Base-by-base conservation (phyloP, 1,140 invertebrate genomes). In the Neotoxoptera formosana region DNA sequence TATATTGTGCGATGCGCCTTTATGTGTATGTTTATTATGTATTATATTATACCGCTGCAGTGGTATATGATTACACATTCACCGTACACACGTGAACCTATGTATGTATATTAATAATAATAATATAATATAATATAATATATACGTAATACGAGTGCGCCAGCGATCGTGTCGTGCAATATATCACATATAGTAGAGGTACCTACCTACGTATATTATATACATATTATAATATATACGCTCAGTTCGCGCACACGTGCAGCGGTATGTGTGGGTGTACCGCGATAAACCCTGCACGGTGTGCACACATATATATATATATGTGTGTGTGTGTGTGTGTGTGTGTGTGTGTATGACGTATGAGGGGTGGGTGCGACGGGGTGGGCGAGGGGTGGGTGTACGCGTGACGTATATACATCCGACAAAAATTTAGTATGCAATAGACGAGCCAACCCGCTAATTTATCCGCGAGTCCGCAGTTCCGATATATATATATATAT, bases 371-470 rank as follows among this genome's bases (percentile, higher is more conserved):
- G n/a, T n/a, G n/a, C n/a, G n/a, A n/a, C n/a, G n/a, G 41, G 41
- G 41, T 4, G 41, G 41, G 41, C 4, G 41, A 1, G 41, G 76
- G n/a, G n/a, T 8, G 76, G n/a, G 14, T n/a, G 30, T n/a, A 76
- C 60, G 60, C n/a, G 34, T 36, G 34, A 36, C 34, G 34, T 83
- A 83, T 36, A 36, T 36, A n/a, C 41, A 83, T 83, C 34, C 76
- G 34, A 83, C 34, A 84, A 41, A 87, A 87, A 47, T 47, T 87
- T 47, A 36, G 84, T 87, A 87, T 87, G 84, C 41, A 47, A 87
- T 47, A n/a, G 45, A n/a, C 84, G 84, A 47, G 11, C 30, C 45
- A 8, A n/a, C 84, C 84, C 84, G 45, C 41, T 30, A 87, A 87
- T 87, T 76, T 87, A 87, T 36, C 84, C 84, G 84, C 45, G 84